Base-by-base conservation (phyloP, 2,888 invertebrate genomes). In the Plagodis dolabraria region DNA sequence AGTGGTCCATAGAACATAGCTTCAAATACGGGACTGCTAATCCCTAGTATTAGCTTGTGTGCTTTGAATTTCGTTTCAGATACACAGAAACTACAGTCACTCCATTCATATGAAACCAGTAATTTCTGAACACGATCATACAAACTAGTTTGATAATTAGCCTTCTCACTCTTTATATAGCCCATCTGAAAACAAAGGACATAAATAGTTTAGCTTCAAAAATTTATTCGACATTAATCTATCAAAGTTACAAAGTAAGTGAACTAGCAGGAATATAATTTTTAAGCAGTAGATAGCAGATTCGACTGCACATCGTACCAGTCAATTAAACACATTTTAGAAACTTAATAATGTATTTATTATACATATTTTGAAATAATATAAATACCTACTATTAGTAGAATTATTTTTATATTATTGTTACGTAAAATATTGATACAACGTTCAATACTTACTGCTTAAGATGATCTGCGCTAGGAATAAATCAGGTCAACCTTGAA, bases 11-110 rank as follows among this genome's bases (percentile, higher is more conserved):
- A 95, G 65, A 95, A 93, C 94, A 95, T 95, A 34, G 94, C 94
- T 82, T 95, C 94, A 86, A 95, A 95, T 40, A 95, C 95, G 7
- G 95, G 95, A 76, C 95, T 95, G 70, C 93, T 93, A 59, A 94
- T 93, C n/a, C 94, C 94, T 69, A 95, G 76, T 65, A 95, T 93
- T 57, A 95, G 80, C 82, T 94, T 94, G 75, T 95, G 95, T 47
- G 94, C 94, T 75, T 89, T 89, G 54, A 94, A 88, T 69, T 85
- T 85, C 74, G 86, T 86, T 42, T 89, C 91, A 61, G 87, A 86
- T 42, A 95, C 92, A 63, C 86, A 82, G 72, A 95, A 95, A 58
- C 86, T 89, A 74, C 95, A 95, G 75, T 95, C 95, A 71, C 93
- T 93, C 93, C 93, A 93, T 73, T 94, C 93, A 67, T 83, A 87